Base-by-base conservation (phyloP, 1,140 invertebrate species). In the Limonius californicus region DNA sequence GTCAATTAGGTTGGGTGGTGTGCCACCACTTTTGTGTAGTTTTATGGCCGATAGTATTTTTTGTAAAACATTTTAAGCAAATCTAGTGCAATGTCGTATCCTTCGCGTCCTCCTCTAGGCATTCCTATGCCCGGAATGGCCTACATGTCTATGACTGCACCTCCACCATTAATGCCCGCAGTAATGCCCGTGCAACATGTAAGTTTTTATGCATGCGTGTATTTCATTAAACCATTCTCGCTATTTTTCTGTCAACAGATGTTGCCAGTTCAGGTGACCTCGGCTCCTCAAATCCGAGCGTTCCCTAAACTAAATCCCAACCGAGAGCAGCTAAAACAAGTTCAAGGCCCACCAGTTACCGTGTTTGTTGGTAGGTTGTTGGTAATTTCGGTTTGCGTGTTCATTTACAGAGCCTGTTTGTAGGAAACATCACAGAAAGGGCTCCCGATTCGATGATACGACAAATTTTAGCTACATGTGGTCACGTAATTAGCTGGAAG, bases 401-500 rank as follows among this genome's bases (percentile, higher is more conserved):
- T n/a, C n/a, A n/a, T n/a, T 54, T 63, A n/a, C n/a, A n/a, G n/a
- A n/a, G n/a, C n/a, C n/a, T 72, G 4, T 16, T 55, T 72, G 1
- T 74, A 82, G 97, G 97, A 18, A 99, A 99, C 79, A 99, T 99
- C 60, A 94, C 93, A 72, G 94, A 98, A 68, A 86, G 89, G 70
- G 95, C 95, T 43, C 94, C 95, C 0, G 96, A 99, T 78, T 84
- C 89, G 8, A 94, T 99, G 89, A 90, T 99, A 8, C 83, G 95
- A 67, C 90, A 94, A 70, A 90, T 99, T 72, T 80, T 99, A 50
- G 88, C 86, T 43, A 86, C 90, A 15, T 94, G 96, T 83, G 97
- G 97, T 1, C 88, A 91, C 66, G 94, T 99, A 18, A 79, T 95
- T 1, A 94, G 90, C 68, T 99, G 97, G 97, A 99, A 99, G 78